These are phyloP conservation scores for Elysia crispata DNA, from an alignment of 2,888 invertebrate species.

Conservation along the genomic window DNA sequence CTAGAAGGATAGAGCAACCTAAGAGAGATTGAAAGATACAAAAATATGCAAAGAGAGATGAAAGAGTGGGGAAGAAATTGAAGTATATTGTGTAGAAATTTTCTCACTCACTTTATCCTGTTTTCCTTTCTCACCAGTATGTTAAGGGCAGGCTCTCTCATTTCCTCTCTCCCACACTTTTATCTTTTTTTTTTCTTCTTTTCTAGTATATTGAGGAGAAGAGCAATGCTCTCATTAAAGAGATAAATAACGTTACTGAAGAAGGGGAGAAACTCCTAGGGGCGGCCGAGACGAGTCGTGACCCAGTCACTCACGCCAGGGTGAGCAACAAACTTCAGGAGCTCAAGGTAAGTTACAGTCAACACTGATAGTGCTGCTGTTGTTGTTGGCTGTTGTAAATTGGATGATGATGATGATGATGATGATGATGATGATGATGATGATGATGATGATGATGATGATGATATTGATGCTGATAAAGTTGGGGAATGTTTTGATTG, in stretches of 20 bases:
- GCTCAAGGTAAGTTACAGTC: conserved; percentile 62
- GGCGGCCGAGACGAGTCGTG: conserved; percentile 54
- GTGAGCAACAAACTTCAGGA: conserved; percentile 66
- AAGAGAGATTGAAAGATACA: no score
- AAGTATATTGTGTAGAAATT: no score
- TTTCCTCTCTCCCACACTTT: no score
- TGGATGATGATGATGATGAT: no score
- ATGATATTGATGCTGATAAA: no score
- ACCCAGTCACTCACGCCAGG: conserved; percentile 62
- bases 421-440: no score
- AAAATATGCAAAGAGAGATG: no score
- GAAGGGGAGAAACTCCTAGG: conserved; percentile 62
- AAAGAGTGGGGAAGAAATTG: no score
- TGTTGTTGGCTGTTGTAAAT: no score
- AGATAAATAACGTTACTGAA: conserved; percentile 60
- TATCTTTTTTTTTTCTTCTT: conserved; percentile 5
- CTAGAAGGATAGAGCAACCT: no score
- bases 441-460: no score
- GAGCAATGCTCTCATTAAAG: conserved; percentile 57
- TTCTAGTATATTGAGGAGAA: conserved; percentile 65
- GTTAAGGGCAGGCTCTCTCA: neutral
- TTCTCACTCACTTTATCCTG: neutral
- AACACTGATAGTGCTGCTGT: neutral
- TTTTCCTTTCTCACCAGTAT: neutral
- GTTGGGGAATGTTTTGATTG: no score